phyloP scores from a whole-genome alignment of 2,888 invertebrate species.

The Trissoscelio sp. region DNA sequence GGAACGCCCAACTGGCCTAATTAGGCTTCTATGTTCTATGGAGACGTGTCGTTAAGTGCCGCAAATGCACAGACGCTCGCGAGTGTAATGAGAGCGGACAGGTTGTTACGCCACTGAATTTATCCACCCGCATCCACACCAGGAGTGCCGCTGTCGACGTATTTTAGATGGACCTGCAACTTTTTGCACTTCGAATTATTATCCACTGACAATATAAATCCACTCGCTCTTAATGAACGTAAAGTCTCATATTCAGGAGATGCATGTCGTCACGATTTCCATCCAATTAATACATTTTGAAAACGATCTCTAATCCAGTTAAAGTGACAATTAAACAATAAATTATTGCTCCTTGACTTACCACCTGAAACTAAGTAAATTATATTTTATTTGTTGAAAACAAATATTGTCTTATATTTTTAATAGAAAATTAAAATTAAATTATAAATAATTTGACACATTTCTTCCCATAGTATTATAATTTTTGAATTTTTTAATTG shows the following conservation, averaged over 20 bases:
- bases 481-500: no score
- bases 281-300: no score
- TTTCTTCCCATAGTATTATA: no score
- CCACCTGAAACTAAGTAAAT: no score
- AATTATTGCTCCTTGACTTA: no score
- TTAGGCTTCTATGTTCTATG: constrained; percentile 75
- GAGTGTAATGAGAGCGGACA: constrained; percentile 65
- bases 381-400: no score
- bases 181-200: constrained; percentile 23
- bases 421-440: no score
- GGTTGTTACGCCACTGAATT: constrained; percentile 66
- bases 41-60: constrained; percentile 74
- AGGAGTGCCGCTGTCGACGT: constrained; percentile 39
- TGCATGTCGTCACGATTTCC: no score
- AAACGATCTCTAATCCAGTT: no score
- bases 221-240: constrained; percentile 2
- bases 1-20: constrained; percentile 74
- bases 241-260: not conserved
- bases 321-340: no score
- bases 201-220: constrained; percentile 9
- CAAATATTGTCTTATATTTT: no score
- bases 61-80: constrained; percentile 60
- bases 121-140: constrained; percentile 63
- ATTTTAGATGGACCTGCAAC: constrained; percentile 28
- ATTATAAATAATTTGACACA: no score